Conservation (phyloP, 2,113 vertebrate genomes). For the Pluvianellus socialis region DNA sequence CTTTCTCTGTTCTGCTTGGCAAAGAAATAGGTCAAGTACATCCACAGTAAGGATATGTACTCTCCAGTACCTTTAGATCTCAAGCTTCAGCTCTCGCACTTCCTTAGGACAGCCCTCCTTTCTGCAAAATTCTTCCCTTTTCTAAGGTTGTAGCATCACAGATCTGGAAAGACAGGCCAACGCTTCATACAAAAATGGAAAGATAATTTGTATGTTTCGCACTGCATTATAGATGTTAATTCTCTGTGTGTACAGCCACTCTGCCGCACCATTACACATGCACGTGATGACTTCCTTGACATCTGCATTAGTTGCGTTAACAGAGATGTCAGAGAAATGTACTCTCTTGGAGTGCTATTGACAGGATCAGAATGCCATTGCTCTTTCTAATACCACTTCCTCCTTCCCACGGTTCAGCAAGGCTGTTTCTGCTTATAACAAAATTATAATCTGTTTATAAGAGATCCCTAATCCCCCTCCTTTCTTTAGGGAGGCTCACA, state of each 20-base stretch:
- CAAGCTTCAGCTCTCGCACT: background rate
- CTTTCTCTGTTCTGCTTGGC: background rate
- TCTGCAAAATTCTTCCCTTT: background rate
- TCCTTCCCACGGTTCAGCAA: background rate
- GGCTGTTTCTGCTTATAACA: background rate
- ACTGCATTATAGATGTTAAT: background rate
- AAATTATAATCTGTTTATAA: background rate
- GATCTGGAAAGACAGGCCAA: background rate
- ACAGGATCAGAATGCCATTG: background rate
- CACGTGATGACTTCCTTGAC: background rate
- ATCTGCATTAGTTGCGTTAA: constrained; percentile 2
- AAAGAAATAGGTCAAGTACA: background rate
- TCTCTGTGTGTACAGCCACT: background rate
- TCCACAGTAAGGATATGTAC: background rate
- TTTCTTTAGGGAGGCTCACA: background rate
- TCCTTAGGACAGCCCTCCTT: background rate
- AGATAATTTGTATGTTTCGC: background rate
- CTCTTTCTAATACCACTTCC: background rate
- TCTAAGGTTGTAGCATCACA: background rate
- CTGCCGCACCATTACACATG: background rate
- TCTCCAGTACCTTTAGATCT: background rate
- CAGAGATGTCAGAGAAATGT: constrained; percentile 3
- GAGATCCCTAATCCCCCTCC: background rate
- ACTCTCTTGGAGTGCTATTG: background rate
- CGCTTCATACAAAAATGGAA: background rate